These are phyloP conservation scores for Spodoptera picta DNA, from an alignment of 2,888 invertebrate genomes.

Conservation along the genomic window DNA sequence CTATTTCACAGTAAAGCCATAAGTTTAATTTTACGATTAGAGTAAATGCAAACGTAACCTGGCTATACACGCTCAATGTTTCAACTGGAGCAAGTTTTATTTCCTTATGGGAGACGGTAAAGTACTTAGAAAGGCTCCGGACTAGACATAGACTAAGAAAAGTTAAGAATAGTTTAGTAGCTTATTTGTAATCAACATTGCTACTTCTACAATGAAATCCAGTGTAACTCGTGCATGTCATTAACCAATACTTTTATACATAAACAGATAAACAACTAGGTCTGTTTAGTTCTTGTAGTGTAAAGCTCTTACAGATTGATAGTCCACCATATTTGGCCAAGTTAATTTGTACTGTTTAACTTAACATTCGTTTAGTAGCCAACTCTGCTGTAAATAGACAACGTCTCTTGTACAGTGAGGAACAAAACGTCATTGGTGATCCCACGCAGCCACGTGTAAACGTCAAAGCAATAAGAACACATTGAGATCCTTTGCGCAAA, in stretches of 20 bases:
- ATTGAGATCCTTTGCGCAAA: constrained; percentile 38
- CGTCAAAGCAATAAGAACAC: constrained; percentile 23
- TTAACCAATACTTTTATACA: no score
- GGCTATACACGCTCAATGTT: neutral
- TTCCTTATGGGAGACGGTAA: neutral
- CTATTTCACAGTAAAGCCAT: constrained; percentile 22
- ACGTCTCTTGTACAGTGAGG: constrained; percentile 12
- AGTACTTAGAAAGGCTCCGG: no score
- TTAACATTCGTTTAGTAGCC: neutral
- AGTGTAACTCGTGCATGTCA: no score
- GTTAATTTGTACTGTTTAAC: constrained; percentile 5
- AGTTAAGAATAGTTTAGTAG: no score
- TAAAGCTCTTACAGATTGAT: no score
- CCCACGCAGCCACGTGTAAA: constrained; percentile 20
- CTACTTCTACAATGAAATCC: no score
- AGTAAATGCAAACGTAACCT: constrained; percentile 14
- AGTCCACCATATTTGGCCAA: no score
- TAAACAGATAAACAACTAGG: no score
- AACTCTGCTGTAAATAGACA: constrained; percentile 13
- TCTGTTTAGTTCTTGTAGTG: no score
- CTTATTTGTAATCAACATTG: no score
- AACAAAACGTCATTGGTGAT: constrained; percentile 15
- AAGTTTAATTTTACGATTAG: constrained; percentile 37
- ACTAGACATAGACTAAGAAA: no score
- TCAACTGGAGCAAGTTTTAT: constrained; percentile 8